Percentiles rank a stretch among this genome's conserved stretches.
Evolutionary conservation across 2,797 vertebrate genomes (phyloP).

Genomic region (Enteromius radiatus): DNA sequence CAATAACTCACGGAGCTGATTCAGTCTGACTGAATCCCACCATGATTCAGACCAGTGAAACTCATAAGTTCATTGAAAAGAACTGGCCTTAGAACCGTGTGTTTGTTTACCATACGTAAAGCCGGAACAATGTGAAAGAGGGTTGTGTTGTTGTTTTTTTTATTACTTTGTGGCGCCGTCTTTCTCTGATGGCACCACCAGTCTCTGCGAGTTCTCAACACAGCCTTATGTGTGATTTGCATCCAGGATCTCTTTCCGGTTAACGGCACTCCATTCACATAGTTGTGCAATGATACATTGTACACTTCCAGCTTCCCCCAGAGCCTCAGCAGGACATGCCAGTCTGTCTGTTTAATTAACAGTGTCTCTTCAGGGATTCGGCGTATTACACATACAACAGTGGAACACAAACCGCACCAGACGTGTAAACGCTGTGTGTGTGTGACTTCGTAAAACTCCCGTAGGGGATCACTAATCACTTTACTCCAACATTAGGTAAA

Average conservation of each 20-base stretch:
- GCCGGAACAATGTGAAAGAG: not conserved
- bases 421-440: slow-evolving; percentile 4
- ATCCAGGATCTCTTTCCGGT: slow-evolving; percentile 8
- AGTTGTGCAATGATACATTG: slow-evolving; percentile 32
- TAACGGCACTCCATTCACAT: slow-evolving; percentile 22
- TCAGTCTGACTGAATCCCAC: not conserved
- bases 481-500: slow-evolving; percentile 50
- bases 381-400: not conserved
- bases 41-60: not conserved
- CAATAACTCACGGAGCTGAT: not conserved
- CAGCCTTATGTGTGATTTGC: not conserved
- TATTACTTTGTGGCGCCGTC: slow-evolving; percentile 7
- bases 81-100: not conserved
- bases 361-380: slow-evolving; percentile 32
- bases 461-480: slow-evolving; percentile 35
- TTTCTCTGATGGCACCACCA: slow-evolving; percentile 22
- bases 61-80: not conserved
- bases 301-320: slow-evolving; percentile 25
- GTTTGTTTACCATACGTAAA: not conserved
- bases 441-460: slow-evolving; percentile 32
- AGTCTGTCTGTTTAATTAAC: slow-evolving; percentile 41
- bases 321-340: slow-evolving; percentile 21
- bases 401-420: slow-evolving; percentile 18
- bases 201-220: slow-evolving; percentile 15
- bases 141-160: not conserved